Evolutionary conservation across 2,888 invertebrate species (phyloP), one percentile per base, ranked within the genome.

Genomic region (Lobophora halterata): DNA sequence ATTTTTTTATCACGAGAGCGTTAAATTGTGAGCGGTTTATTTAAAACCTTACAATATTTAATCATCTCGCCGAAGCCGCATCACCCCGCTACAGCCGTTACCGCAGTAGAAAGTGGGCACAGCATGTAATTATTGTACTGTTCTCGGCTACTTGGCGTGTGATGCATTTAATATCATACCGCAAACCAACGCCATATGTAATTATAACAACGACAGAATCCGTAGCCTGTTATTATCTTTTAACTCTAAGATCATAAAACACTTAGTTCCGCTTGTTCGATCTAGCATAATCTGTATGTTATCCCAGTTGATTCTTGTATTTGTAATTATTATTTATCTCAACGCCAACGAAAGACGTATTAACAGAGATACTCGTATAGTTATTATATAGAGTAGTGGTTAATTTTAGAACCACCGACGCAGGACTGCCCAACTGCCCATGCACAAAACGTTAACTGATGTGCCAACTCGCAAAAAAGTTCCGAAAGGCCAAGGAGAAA

Each of bases 371-470:
- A 38, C 59, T 58, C 61, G 70, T 79, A 73, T 64, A n/a, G n/a
- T n/a, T n/a, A n/a, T n/a, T n/a, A n/a, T 65, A 74, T 65, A 71
- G 53, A 65, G 51, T 69, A 71, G 60, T 58, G 49, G 61, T 72
- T 81, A 79, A 77, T 77, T 77, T 76, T 75, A 72, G 77, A 75
- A 56, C 65, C 46, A 58, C 50, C 68, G 69, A 74, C 71, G 76
- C 56, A 59, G 50, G 38, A 65, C 70, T 62, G 65, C 65, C 65
- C 62, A 66, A 51, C 65, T 49, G 58, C 52, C 56, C 50, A 53
- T 35, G 36, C 33, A 33, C 21, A 43, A 43, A 43, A 37, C 37
- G 13, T 5, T 6, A 17, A 42, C 32, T 19, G 36, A 34, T 39
- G 39, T 50, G 50, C 48, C 49, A 52, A 49, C 58, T 55, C 49